These are phyloP conservation scores for Puntigrus tetrazona DNA, from an alignment of 2,113 vertebrate genomes.

Conservation along the genomic window DNA sequence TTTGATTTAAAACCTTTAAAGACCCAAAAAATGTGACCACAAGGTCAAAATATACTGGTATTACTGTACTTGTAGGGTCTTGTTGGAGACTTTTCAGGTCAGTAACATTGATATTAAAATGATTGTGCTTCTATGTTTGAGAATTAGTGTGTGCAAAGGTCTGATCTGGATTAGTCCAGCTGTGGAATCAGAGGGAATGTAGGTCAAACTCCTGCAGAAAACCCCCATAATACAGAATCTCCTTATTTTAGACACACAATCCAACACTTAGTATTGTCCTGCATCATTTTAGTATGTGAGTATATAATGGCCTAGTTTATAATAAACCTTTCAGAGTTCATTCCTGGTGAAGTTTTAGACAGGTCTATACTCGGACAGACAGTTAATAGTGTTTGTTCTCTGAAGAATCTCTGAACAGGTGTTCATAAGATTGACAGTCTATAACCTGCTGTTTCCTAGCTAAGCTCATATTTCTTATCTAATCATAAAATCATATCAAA, in stretches of 20 bases:
- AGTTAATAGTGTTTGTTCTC: background rate
- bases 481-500: background rate
- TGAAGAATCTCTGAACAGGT: background rate
- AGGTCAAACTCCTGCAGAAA: slow-evolving; percentile 13
- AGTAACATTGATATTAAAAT: background rate
- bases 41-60: too few species aligned
- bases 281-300: background rate
- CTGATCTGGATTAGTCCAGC: slow-evolving; percentile 39
- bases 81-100: background rate
- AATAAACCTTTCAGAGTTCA: too few species aligned
- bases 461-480: background rate
- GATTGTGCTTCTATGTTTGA: background rate
- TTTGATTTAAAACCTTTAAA: too few species aligned
- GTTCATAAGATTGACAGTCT: background rate
- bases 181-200: slow-evolving; percentile 35
- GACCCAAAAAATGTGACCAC: too few species aligned
- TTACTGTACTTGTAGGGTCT: too few species aligned
- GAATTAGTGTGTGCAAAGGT: background rate
- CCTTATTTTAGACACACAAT: slow-evolving; percentile 4
- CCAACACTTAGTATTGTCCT: background rate
- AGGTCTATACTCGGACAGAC: background rate
- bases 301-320: too few species aligned
- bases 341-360: background rate
- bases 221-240: background rate
- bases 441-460: background rate